Conservation (phyloP, 1,140 invertebrate genomes). For the Babylonia areolata region DNA sequence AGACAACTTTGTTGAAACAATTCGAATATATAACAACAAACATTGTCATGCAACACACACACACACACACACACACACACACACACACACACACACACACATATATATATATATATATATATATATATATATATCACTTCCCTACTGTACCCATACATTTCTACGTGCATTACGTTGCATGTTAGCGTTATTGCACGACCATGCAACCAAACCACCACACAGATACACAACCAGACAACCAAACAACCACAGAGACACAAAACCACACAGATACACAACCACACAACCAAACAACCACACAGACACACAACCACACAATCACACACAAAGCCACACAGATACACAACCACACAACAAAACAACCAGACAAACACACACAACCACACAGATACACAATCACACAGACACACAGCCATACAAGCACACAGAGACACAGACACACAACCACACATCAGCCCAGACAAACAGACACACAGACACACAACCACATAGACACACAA, state of each 20-base stretch:
- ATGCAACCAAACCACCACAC: background rate
- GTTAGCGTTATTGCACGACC: too few relatives aligned
- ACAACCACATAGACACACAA: too few relatives aligned
- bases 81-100: background rate
- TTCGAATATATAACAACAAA: background rate
- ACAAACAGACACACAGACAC: too few relatives aligned
- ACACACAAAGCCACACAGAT: conserved; percentile 2
- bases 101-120: background rate
- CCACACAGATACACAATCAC: background rate
- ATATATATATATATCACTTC: too few relatives aligned
- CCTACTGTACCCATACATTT: too few relatives aligned
- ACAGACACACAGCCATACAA: background rate
- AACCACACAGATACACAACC: background rate
- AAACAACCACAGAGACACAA: background rate
- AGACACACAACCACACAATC: conserved; percentile 3
- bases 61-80: background rate
- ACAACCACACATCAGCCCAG: background rate
- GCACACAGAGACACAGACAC: background rate
- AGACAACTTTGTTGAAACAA: too few relatives aligned
- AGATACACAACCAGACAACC: background rate
- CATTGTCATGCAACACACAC: background rate
- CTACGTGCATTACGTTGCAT: too few relatives aligned
- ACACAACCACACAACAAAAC: conserved; percentile 13
- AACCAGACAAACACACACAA: background rate
- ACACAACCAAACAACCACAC: background rate